phyloP scores from a whole-genome alignment of 1,140 invertebrate species.

The Penaeus japonicus region DNA sequence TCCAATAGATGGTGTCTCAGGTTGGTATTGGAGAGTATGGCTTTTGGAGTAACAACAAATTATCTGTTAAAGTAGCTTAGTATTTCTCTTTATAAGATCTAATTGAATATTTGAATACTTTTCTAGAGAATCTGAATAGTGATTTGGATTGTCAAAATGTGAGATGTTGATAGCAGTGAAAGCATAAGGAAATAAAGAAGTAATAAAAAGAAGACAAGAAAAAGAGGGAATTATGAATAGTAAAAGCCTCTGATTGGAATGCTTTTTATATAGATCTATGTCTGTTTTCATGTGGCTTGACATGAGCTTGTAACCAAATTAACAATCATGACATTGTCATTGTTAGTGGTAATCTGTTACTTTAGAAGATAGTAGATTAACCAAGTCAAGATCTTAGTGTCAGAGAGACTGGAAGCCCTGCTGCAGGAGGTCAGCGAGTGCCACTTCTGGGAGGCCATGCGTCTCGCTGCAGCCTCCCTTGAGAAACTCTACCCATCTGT shows the following conservation, averaged over 20 bases:
- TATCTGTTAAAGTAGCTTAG: background rate
- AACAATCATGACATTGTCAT: no score
- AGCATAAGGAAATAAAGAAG: no score
- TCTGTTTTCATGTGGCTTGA: no score
- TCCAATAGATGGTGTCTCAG: slow-evolving; percentile 71
- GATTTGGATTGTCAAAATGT: no score
- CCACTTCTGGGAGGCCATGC: slow-evolving; percentile 44
- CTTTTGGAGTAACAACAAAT: background rate
- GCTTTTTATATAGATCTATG: no score
- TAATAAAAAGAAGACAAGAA: no score
- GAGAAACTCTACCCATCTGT: slow-evolving; percentile 42
- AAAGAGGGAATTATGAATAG: no score
- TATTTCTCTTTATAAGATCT: background rate
- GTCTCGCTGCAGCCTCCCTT: slow-evolving; percentile 35
- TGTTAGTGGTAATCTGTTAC: no score
- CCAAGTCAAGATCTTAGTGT: slow-evolving; percentile 38
- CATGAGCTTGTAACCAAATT: no score
- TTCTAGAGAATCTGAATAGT: no score
- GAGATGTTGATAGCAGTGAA: no score
- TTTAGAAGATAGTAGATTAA: background rate
- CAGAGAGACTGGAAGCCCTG: slow-evolving; percentile 32
- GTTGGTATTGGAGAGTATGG: slow-evolving; percentile 59
- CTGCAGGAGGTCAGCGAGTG: slow-evolving; percentile 36
- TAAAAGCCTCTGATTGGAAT: no score
- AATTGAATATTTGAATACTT: background rate